A percentile compares a stretch with the other conserved stretches of the same genome.
phyloP scores from a whole-genome alignment of 1,140 invertebrate genomes.

The Hetaerina americana region DNA sequence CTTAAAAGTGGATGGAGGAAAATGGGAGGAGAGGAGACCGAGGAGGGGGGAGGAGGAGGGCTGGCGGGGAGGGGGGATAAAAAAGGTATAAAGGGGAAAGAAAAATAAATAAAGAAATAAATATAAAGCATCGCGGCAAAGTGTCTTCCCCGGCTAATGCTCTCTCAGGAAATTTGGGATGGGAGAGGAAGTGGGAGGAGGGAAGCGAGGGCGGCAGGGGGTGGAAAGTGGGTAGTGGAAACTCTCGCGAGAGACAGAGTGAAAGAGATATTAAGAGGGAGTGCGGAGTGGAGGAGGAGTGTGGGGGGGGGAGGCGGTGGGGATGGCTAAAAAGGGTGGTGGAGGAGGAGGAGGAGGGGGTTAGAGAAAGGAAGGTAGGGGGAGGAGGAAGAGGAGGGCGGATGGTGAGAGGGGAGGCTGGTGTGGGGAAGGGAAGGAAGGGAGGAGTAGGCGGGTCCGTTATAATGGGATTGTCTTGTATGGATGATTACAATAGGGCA shows the following conservation, averaged over 20 bases:
- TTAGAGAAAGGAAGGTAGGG: background rate
- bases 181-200: background rate
- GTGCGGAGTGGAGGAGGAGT: background rate
- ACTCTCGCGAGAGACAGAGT: background rate
- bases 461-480: slow-evolving; percentile 28
- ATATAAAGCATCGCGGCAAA: background rate
- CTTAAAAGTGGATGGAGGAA: too few species aligned
- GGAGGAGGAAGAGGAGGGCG: background rate
- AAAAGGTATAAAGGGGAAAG: background rate
- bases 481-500: slow-evolving; percentile 28
- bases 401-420: background rate
- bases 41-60: background rate
- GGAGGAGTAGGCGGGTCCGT: background rate
- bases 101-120: background rate
- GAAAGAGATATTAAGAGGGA: background rate
- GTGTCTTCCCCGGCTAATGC: slow-evolving; percentile 3
- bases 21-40: too few species aligned
- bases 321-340: background rate
- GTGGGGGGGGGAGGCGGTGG: background rate
- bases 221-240: background rate
- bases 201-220: background rate
- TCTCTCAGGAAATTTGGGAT: background rate
- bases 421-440: background rate
- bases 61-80: background rate
- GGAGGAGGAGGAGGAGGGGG: background rate